These are phyloP conservation scores for Formica selysi DNA, from an alignment of 1,140 invertebrate species.

Conservation along the genomic window DNA sequence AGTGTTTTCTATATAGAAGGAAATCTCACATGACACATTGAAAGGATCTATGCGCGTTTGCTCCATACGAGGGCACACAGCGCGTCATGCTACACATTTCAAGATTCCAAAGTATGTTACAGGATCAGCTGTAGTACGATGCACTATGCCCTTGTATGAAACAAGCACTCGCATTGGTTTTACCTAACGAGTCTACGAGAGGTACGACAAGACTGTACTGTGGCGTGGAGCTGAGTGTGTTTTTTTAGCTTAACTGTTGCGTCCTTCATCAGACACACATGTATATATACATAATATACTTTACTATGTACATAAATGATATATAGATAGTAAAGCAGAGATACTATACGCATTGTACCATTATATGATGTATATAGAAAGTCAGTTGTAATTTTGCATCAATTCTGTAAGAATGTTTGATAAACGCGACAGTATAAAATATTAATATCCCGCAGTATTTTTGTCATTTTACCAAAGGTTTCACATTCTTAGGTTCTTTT, in stretches of 20 bases:
- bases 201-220: constrained; percentile 39
- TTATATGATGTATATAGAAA: constrained; percentile 70
- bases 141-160: constrained; percentile 42
- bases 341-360: constrained; percentile 64
- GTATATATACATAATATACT: constrained; percentile 64
- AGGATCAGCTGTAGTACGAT: constrained; percentile 41
- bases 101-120: constrained; percentile 25
- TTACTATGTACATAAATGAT: constrained; percentile 74
- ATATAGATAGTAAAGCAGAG: constrained; percentile 68
- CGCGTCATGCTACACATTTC: constrained; percentile 47
- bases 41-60: constrained; percentile 35
- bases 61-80: constrained; percentile 22
- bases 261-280: constrained; percentile 60
- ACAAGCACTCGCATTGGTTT: constrained; percentile 58
- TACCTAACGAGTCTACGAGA: constrained; percentile 54
- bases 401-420: constrained; percentile 63
- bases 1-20: constrained; percentile 9
- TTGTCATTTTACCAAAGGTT: constrained; percentile 72
- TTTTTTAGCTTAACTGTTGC: constrained; percentile 70
- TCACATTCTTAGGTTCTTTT: constrained; percentile 65
- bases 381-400: constrained; percentile 69
- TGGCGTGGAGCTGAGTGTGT: constrained; percentile 72
- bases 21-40: constrained; percentile 13
- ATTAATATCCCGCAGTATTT: constrained; percentile 65
- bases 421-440: constrained; percentile 67